These are phyloP conservation scores for Epizoanthus illoricatus DNA, from an alignment of 92 coral and sea anemone genomes.

Conservation along the genomic window DNA sequence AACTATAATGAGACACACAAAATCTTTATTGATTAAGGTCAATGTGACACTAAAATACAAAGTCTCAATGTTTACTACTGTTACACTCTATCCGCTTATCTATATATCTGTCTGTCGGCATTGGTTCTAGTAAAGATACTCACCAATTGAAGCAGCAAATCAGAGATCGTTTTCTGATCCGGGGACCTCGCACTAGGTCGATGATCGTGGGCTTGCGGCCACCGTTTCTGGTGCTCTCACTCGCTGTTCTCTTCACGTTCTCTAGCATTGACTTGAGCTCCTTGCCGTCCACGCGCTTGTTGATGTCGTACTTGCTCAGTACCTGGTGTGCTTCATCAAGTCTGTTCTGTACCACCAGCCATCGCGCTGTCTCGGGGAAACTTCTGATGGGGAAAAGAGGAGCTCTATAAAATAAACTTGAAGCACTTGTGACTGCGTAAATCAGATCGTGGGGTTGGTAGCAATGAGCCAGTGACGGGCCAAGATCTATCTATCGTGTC, in stretches of 20 bases:
- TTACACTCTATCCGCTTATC: too few relatives aligned
- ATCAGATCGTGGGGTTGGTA: too few relatives aligned
- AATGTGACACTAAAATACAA: too few relatives aligned
- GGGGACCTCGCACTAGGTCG: background rate
- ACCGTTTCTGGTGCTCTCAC: background rate
- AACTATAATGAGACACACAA: too few relatives aligned
- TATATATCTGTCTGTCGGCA: too few relatives aligned
- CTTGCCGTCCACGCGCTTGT: background rate
- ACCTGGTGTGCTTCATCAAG: background rate
- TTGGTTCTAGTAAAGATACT: background rate
- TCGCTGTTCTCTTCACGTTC: background rate
- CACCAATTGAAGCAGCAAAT: conserved; percentile 3
- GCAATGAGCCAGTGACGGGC: too few relatives aligned
- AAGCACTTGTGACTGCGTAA: too few relatives aligned
- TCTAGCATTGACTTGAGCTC: background rate
- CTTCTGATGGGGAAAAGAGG: background rate
- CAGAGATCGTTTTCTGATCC: background rate
- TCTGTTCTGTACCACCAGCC: conserved; percentile 6
- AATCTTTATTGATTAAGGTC: too few relatives aligned
- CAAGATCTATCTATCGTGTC: too few relatives aligned
- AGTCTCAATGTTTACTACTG: too few relatives aligned
- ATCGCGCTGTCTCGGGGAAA: conserved; percentile 2
- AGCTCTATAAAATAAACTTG: too few relatives aligned
- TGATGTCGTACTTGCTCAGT: background rate
- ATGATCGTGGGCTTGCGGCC: background rate